Base-by-base conservation (phyloP, 2,888 invertebrate genomes). In the Chymomyza amoena region DNA sequence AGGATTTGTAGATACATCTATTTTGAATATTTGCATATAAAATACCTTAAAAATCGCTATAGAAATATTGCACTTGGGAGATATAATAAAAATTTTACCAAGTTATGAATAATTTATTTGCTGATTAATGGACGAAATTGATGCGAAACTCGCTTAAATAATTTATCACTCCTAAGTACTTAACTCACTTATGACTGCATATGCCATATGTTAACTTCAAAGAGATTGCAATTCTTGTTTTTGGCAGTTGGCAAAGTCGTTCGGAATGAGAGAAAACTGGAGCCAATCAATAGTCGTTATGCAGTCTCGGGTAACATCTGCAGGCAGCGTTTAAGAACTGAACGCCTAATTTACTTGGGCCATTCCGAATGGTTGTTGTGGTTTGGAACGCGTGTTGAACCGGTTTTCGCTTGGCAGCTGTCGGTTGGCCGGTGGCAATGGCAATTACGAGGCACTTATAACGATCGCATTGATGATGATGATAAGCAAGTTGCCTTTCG, bases 381-480 rank as follows among this genome's bases (percentile, higher is more conserved):
- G 18, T 13, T 16, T 32, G 62, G 39, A 50, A 73, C 78, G 73
- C 78, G 78, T 78, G 78, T 78, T 73, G 39, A 78, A 76, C 78
- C 68, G 78, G 78, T 78, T 78, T 67, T 51, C 61, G 13, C 39
- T 45, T 45, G 51, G 64, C 64, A 57, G 32, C 50, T 45, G 36
- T 60, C 59, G 54, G 18, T 4, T 61, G 57, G 50, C 50, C 18
- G 65, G 65, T 52, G 54, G 59, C 28, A 68, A 63, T 69, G 69
- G 16, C 36, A 45, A 9, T 9, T 45, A 51, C 25, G 65, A 68
- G 72, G 75, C 68, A 66, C 68, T 68, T 45, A 45, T 45, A 45
- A 45, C 39, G 39, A 45, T 45, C 39, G 39, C 39, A 45, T 45
- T 45, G 39, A 45, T 32, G 32, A 6, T 45, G 39, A 45, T 45